Evolutionary conservation across 2,888 invertebrate species (phyloP), one percentile per base, ranked within the genome.

Genomic region (Exephanes ischioxanthus): DNA sequence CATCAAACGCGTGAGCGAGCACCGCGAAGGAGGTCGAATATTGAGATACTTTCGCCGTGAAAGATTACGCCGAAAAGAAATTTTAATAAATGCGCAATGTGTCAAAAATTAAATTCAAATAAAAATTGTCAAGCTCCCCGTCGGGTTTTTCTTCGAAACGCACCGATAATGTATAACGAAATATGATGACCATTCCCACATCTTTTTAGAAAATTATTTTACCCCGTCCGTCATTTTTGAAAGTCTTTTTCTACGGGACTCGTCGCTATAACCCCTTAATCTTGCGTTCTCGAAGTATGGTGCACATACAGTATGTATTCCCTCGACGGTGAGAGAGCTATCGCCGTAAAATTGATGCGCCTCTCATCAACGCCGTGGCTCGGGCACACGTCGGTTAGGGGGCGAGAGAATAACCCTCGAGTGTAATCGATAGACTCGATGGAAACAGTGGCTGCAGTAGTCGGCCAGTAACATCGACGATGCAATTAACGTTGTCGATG

Each of bases 401-500:
- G 45, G 45, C 16, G 45, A 11, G 5, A 41, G 45, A 58, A 61
- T 58, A 53, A 73, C 58, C 58, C 41, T 45, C 58, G 19, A 26
- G 9, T 63, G 45, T 61, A 75, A 75, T 75, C 63, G 63, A 75
- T 75, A 75, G 11, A 14, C 45, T 75, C 16, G 45, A 41, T 45
- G 45, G 33, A 30, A 63, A 63, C 63, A 63, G 33, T 37, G n/a
- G 63, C 63, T n/a, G 41, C 67, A 26, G 11, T 41, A 67, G 41
- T 67, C 41, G 22, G 41, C 37, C 19, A n/a, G 22, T 41, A 63
- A 48, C 58, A 78, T 55, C 53, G 72, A 14, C 58, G 71, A 58
- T 45, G 78, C 58, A 78, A 78, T 83, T 58, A 67, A 66, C 55
- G 48, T 22, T 55, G 51, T 67, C 48, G 67, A 77, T 77, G 55